phyloP scores from a whole-genome alignment of 2,797 vertebrate genomes.

The Falco berigora region DNA sequence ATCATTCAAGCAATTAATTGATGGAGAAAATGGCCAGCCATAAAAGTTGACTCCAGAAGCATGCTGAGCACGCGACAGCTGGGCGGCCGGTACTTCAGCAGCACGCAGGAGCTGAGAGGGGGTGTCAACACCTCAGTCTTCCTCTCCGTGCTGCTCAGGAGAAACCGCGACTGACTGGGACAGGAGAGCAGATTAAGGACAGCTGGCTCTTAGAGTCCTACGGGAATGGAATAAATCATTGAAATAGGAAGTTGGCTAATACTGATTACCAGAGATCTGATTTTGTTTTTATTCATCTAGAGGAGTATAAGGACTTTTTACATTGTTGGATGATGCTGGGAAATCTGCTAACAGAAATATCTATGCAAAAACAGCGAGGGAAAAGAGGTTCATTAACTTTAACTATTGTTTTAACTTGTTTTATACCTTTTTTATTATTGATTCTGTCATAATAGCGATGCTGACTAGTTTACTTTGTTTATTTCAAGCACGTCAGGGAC shows the following conservation, averaged over 20 bases:
- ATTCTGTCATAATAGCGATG: neutral
- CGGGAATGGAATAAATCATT: neutral
- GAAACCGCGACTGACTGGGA: neutral
- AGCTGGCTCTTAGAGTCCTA: neutral
- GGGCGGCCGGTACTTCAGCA: neutral
- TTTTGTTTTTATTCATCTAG: neutral
- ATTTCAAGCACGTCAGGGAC: neutral
- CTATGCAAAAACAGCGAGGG: neutral
- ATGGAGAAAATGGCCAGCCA: rapidly evolving
- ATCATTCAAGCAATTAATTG: neutral
- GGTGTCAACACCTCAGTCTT: neutral
- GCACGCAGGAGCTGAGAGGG: neutral
- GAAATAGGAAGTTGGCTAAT: neutral
- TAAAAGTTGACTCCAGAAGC: neutral
- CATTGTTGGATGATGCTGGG: rapidly evolving
- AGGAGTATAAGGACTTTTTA: neutral
- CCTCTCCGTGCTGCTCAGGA: neutral
- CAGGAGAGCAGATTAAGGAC: neutral
- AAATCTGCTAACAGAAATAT: neutral
- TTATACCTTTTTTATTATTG: neutral
- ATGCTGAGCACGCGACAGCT: neutral
- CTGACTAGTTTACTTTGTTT: neutral
- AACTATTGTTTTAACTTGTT: neutral
- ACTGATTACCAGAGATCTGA: neutral
- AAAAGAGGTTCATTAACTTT: neutral